These are phyloP conservation scores for Leucosticte australis DNA, from an alignment of 2,113 vertebrate species.

Conservation along the genomic window DNA sequence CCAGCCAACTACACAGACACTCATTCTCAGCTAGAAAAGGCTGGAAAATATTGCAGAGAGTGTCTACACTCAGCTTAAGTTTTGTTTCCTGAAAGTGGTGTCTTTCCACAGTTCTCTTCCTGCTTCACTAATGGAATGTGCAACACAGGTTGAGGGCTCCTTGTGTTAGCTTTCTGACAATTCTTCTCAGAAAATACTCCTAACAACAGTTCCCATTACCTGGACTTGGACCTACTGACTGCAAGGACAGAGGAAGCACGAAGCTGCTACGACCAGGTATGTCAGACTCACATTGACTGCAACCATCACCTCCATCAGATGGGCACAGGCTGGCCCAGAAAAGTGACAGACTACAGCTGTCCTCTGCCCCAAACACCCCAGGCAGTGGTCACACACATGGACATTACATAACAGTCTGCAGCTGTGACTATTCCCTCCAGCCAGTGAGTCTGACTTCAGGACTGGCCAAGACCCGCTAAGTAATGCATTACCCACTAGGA, in stretches of 20 bases:
- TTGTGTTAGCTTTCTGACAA: background rate
- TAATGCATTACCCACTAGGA: background rate
- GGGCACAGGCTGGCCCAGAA: background rate
- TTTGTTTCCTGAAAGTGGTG: background rate
- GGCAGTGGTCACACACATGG: background rate
- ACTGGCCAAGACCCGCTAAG: background rate
- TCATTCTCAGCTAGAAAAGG: background rate
- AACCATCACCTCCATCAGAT: background rate
- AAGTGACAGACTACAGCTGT: background rate
- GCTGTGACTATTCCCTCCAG: background rate
- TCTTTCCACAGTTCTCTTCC: background rate
- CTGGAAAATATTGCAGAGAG: background rate
- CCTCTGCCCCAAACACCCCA: background rate
- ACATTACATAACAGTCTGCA: background rate
- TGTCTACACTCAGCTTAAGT: background rate
- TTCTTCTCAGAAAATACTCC: background rate
- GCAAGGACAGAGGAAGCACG: background rate
- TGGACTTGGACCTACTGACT: background rate
- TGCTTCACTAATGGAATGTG: background rate
- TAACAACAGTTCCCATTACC: background rate
- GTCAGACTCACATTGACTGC: accelerated
- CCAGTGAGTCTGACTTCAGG: background rate
- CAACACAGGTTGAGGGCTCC: background rate
- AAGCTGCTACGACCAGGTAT: background rate
- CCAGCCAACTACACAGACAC: background rate